A percentile compares a stretch with the other conserved stretches of the same genome.
Evolutionary conservation across 2,113 vertebrate species (phyloP).

Genomic region (Aspidoscelis tigris): DNA sequence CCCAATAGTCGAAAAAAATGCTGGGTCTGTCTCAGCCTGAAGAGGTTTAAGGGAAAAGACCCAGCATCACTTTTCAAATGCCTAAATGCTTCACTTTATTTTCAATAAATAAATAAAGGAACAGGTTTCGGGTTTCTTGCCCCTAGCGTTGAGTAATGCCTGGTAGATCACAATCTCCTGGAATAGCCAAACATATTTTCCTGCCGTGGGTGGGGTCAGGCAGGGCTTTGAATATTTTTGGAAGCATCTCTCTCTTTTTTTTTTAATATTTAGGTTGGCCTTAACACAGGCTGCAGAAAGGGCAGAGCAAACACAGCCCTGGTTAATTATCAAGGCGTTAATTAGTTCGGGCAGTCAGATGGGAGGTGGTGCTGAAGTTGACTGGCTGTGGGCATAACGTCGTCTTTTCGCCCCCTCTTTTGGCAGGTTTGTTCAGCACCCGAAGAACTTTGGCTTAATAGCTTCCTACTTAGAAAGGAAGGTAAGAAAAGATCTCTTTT

Average conservation of each 20-base stretch:
- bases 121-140: background rate
- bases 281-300: background rate
- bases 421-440: constrained; percentile 95
- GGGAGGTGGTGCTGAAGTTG: constrained; percentile 19
- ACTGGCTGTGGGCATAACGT: constrained; percentile 28
- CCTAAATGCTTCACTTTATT: background rate
- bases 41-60: too few relatives aligned
- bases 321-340: background rate
- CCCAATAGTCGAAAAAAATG: too few relatives aligned
- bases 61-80: too few relatives aligned
- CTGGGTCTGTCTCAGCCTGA: too few relatives aligned
- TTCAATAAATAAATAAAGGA: too few relatives aligned
- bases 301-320: background rate
- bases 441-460: constrained; percentile 98
- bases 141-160: background rate
- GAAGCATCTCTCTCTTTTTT: background rate
- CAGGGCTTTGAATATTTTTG: background rate
- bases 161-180: background rate
- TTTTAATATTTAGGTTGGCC: background rate
- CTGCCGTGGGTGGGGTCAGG: too few relatives aligned
- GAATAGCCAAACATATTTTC: background rate
- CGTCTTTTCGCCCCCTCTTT: constrained; percentile 51
- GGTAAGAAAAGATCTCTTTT: constrained; percentile 76
- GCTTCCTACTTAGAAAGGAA: constrained; percentile 97
- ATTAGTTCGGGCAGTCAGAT: background rate